Base-by-base conservation (phyloP, 2,797 vertebrate species). In the Gadopsis marmoratus region DNA sequence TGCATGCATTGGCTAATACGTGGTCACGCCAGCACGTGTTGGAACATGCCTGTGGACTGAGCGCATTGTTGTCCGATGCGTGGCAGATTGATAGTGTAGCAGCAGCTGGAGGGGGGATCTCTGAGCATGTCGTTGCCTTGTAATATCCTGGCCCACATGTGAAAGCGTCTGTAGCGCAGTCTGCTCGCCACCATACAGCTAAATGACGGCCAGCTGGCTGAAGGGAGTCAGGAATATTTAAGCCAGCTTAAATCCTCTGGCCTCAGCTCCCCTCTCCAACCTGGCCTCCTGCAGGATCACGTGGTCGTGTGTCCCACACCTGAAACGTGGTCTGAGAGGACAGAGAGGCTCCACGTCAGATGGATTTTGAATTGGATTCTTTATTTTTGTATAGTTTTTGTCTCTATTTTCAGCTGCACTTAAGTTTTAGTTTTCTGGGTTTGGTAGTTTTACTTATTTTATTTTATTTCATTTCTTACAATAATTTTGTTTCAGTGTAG, bases 31-130 rank as follows among this genome's bases (percentile, higher is more conserved):
- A 85, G 74, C 81, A 84, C 91, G 79, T 90, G 86, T 79, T 41
- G 71, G 48, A 81, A 86, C 88, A 92, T 87, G 93, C 87, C 86
- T 79, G 73, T n/a, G 71, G 85, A 85, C 75, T 88, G 89, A 94
- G 89, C 53, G 31, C 83, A 92, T 87, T 39, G 78, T 71, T 78
- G 87, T 83, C 45, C 56, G 59, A 59, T 62, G 7, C 41, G 41
- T 62, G 84, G 71, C 83, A 83, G 91, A 92, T 89, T 88, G 86
- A 91, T 90, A 45, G 89, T 31, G 63, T 43, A 76, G 88, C 80
- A 81, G 82, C 92, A 89, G 87, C 86, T 86, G 89, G 82, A 75
- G 59, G 56, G 37, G 7, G 41, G 35, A 41, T 64, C 43, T 75
- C 61, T 3, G 59, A 43, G 48, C 65, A 14, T 69, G 74, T 72